Conservation (phyloP, 23 tunicate genomes). For the Trididemnum clinides region DNA sequence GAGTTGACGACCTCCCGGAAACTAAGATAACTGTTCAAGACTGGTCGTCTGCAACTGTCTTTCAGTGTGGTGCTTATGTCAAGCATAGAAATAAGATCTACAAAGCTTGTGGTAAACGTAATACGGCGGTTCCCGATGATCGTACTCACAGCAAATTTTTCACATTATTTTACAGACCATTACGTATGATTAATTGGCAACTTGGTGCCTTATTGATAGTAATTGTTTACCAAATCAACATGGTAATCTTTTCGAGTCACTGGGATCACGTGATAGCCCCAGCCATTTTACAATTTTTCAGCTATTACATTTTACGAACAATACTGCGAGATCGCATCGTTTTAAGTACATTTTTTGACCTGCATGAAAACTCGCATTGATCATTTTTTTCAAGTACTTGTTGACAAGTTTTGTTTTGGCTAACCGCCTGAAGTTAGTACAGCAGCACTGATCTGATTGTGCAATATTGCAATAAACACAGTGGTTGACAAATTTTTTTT, state of each 20-base stretch:
- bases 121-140: slow-evolving; percentile 69
- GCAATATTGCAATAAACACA: too few species aligned
- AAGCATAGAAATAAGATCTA: slow-evolving; percentile 36
- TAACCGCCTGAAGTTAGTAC: too few species aligned
- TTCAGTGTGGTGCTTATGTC: slow-evolving; percentile 16
- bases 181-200: slow-evolving; percentile 49
- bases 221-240: slow-evolving; percentile 65
- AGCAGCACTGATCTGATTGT: too few species aligned
- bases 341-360: slow-evolving; percentile 18
- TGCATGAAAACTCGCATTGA: neutral
- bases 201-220: slow-evolving; percentile 36
- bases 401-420: too few species aligned
- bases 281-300: slow-evolving; percentile 87
- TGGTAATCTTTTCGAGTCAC: slow-evolving; percentile 50
- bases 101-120: slow-evolving; percentile 50
- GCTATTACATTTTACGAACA: slow-evolving; percentile 64
- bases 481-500: too few species aligned
- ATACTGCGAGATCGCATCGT: slow-evolving; percentile 71
- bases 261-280: slow-evolving; percentile 82
- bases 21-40: neutral
- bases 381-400: too few species aligned
- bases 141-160: slow-evolving; percentile 44
- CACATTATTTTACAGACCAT: slow-evolving; percentile 56
- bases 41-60: slow-evolving; percentile 59
- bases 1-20: neutral